phyloP scores from a whole-genome alignment of 2,888 invertebrate species.

The Diaprepes abbreviatus region DNA sequence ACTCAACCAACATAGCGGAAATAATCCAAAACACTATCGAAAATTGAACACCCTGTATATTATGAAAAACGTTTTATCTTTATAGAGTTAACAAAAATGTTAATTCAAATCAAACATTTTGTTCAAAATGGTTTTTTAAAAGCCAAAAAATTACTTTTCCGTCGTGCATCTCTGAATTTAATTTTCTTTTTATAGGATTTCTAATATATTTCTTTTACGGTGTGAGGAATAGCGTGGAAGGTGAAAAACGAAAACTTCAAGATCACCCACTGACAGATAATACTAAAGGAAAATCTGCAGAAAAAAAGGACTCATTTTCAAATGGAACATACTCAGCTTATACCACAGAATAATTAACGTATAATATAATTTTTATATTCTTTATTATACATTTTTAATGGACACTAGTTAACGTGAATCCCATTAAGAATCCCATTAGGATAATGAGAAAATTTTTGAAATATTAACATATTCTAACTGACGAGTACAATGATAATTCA shows the following conservation, averaged over 20 bases:
- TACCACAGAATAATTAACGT: neutral
- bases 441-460: constrained; percentile 5
- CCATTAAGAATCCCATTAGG: constrained; percentile 35
- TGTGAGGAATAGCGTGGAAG: constrained; percentile 79
- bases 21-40: too few species aligned
- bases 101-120: too few species aligned
- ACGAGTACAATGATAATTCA: too few species aligned
- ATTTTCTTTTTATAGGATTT: constrained; percentile 74
- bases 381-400: constrained; percentile 1
- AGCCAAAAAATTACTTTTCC: too few species aligned
- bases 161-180: too few species aligned
- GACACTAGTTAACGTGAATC: constrained; percentile 24
- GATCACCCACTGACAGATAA: constrained; percentile 21
- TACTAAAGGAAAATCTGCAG: neutral
- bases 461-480: too few species aligned
- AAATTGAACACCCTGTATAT: too few species aligned
- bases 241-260: constrained; percentile 28
- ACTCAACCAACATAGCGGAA: too few species aligned
- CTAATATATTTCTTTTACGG: constrained; percentile 90
- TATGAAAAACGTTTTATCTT: too few species aligned
- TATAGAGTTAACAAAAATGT: too few species aligned
- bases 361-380: too few species aligned
- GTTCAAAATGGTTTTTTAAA: too few species aligned
- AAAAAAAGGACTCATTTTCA: neutral
- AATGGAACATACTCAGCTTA: constrained; percentile 19